Evolutionary conservation across 2,888 invertebrate species (phyloP), one percentile per base, ranked within the genome.

Genomic region (Caenorhabditis plicata): DNA sequence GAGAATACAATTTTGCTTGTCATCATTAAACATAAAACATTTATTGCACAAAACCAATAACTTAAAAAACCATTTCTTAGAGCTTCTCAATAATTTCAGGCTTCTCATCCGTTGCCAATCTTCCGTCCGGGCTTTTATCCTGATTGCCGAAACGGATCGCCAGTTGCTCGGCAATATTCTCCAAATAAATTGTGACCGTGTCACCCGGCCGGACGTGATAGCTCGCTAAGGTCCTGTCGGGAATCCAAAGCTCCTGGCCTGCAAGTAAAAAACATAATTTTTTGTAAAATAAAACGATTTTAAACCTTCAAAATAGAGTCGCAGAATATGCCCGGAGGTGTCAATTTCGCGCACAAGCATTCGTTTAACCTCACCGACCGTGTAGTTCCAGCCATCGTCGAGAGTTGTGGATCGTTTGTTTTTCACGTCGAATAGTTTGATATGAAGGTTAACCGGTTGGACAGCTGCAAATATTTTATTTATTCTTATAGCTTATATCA

Each of bases 181-280:
- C 61, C 35, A 61, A 35, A 36, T 55, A 61, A 39, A 61, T 42
- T 17, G 48, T 38, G 3, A 61, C 55, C 13, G 61, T 61, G 36
- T 61, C 61, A 7, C 55, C 51, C 1, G 61, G 51, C 29, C 55
- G 55, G 17, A 61, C 61, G 4, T 51, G 55, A 26, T 61, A 61
- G 36, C 61, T 61, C 1, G 61, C 53, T 2, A 61, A 41, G n/a
- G 61, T 61, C 2, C 61, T 33, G 32, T 61, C 61, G 4, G 61
- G 61, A 17, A 54, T 61, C 61, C 61, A 61, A 15, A 61, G 44
- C 27, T 61, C 61, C 52, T 61, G 61, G n/a, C 61, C 61, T 60
- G 40, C 26, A 52, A 29, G 29, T 22, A 29, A 42, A n/a, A 15
- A 19, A 41, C 4, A 17, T 13, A 41, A 22, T 41, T 39, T 33